Base-by-base conservation (phyloP, 2,113 vertebrate species). In the Oreotragus oreotragus region DNA sequence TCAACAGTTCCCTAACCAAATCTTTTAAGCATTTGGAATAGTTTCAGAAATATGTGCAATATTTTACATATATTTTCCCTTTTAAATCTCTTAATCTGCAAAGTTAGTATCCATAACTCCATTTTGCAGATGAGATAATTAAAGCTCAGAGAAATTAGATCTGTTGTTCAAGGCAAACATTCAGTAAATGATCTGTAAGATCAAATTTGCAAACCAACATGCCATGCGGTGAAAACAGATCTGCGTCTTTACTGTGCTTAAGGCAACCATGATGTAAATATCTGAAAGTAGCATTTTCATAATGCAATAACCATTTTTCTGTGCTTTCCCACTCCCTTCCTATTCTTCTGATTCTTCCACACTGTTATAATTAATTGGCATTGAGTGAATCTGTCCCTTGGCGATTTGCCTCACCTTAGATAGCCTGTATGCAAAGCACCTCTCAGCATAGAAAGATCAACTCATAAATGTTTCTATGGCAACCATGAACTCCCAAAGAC, bases 401-500 rank as follows among this genome's bases (percentile, higher is more conserved):
- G 70, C 86, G 36, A 64, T 93, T 97, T 94, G 15, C 64, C 43
- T 97, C 89, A 88, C 95, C 95, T 97, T 95, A 85, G 43, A 81
- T 79, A 83, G 84, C 93, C 47, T 89, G 55, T 80, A 87, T 96
- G 89, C 73, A 96, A 96, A 96, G 60, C 49, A 84, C 73, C 49
- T 94, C 49, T 96, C 85, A 55, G 51, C 60, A 53, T 2, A 86
- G 92, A 92, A 93, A 97, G 92, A 95, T 93, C 84, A 97, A 84
- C 73, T 80, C 89, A 73, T 53, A 95, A 97, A 91, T 27, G 39
- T 98, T 97, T 93, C 97, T 90, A 85, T 97, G 84, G 94, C 51
- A 98, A 98, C 98, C 6, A 60, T 33, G 91, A 64, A 97, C 84
- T 95, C 79, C 55, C 57, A 94, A 97, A 70, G 60, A 73, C 27